phyloP scores from a whole-genome alignment of 2,888 invertebrate genomes.

The Phalangium opilio region DNA sequence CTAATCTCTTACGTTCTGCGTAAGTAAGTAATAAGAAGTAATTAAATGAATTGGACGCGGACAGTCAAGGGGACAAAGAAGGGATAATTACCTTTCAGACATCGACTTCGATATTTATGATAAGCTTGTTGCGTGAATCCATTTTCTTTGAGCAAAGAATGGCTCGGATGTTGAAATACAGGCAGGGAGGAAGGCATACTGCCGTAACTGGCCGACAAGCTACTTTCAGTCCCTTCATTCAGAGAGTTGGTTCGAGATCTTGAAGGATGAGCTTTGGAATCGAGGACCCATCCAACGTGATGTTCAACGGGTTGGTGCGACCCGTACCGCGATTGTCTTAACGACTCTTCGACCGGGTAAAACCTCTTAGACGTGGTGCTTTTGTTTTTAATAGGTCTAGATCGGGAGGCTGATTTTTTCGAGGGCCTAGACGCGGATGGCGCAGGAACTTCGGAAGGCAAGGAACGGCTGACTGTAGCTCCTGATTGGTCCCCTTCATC shows the following conservation, averaged over 20 bases:
- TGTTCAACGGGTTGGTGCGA: conserved; percentile 57
- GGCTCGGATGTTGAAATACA: conserved; percentile 89
- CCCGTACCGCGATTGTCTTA: conserved; percentile 38
- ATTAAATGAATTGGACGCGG: background rate
- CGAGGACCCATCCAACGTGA: conserved; percentile 90
- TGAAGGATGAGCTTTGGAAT: conserved; percentile 35
- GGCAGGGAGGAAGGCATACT: conserved; percentile 72
- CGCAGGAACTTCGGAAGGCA: background rate
- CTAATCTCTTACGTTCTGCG: conserved; percentile 75
- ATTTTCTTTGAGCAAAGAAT: conserved; percentile 82
- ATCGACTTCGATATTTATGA: conserved; percentile 85
- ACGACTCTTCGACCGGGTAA: conserved; percentile 72
- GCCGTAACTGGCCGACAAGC: conserved; percentile 48
- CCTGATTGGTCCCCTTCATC: conserved; percentile 3
- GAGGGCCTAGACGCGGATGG: background rate
- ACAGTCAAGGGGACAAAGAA: conserved; percentile 1
- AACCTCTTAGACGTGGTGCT: conserved; percentile 57
- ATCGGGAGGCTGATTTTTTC: background rate
- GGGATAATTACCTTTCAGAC: conserved; percentile 56
- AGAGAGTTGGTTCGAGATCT: conserved; percentile 15
- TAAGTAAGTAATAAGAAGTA: conserved; percentile 23
- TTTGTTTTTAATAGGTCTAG: conserved; percentile 19
- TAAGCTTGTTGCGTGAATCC: conserved; percentile 96
- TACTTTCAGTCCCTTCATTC: background rate
- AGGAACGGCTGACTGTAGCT: background rate